Percentiles rank a stretch among this genome's conserved stretches.
Conservation (phyloP, 30 jellyfish, hydroid and myxozoan genomes). For the Aurelia sp. region DNA sequence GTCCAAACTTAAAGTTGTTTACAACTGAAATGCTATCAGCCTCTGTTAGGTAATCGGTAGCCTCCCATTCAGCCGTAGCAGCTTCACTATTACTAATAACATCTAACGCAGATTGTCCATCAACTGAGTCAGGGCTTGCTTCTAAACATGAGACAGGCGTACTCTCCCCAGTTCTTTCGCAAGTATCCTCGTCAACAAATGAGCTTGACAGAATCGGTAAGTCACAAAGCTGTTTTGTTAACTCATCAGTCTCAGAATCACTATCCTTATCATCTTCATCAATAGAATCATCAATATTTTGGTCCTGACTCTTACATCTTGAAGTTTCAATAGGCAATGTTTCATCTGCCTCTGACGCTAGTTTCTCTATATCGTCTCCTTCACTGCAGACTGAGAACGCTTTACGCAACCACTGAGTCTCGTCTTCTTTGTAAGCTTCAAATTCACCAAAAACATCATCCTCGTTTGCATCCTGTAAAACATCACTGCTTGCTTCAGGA, state of each 20-base stretch:
- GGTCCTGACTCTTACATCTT: not conserved
- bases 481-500: not conserved
- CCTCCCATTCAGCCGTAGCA: too few relatives aligned
- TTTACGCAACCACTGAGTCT: conserved; percentile 77
- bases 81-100: not conserved
- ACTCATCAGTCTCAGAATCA: conserved; percentile 3
- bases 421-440: conserved; percentile 65
- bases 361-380: conserved; percentile 90
- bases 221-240: not conserved
- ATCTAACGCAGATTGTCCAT: not conserved
- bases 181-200: not conserved
- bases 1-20: too few relatives aligned
- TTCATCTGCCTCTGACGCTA: conserved; percentile 95
- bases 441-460: conserved; percentile 54
- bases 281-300: not conserved
- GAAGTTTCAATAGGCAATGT: conserved; percentile 37
- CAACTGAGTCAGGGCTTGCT: not conserved
- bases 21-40: too few relatives aligned
- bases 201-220: conserved; percentile 5
- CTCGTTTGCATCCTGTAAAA: not conserved
- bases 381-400: conserved; percentile 94
- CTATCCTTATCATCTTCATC: not conserved
- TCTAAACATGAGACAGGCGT: not conserved
- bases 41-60: too few relatives aligned
- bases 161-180: not conserved